Base-by-base conservation (phyloP, 2,888 invertebrate species). In the Rhagium mordax region DNA sequence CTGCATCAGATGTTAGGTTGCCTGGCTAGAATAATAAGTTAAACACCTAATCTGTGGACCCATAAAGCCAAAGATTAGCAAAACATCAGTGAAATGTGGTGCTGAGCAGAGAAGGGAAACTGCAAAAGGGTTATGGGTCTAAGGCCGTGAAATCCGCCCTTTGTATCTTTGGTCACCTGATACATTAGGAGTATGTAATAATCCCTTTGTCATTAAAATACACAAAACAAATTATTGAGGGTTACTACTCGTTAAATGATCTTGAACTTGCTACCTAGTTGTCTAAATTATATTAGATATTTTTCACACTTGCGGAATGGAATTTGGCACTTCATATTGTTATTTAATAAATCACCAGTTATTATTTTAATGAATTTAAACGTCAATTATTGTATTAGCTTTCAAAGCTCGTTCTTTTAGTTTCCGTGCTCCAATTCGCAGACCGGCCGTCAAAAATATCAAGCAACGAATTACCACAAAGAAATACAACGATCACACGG, bases 1-100 rank as follows among this genome's bases (percentile, higher is more conserved):
- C 74, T 67, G 74, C 70, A 76, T 74, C 74, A 76, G 76, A 76
- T 76, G 72, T 67, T 74, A 65, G 68, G 64, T 69, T 76, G 74
- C 73, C 76, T 74, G 76, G 71, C 66, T 69, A 65, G 76, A 76
- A 76, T 81, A 79, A 81, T 81, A 79, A 81, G 74, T 81, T 79
- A 80, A 81, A 80, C 78, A 79, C 80, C 80, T 81, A 81, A 81
- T 81, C 81, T 80, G 76, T 72, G 68, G 59, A 70, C 68, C 76
- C 78, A 78, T 80, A 81, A 81, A 79, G 75, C 73, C 81, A 66
- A 81, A 81, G 81, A 81, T 80, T 81, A 76, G 81, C 80, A 78
- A 79, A 81, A 79, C 81, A 81, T 78, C 76, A 70, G 74, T 70
- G 69, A 68, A 77, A 72, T 62, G 72, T 74, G 73, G 72, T 69